Evolutionary conservation across 2,113 vertebrate species (phyloP), one percentile per base, ranked within the genome.

Genomic region (Xenotilapia flavipinnis): DNA sequence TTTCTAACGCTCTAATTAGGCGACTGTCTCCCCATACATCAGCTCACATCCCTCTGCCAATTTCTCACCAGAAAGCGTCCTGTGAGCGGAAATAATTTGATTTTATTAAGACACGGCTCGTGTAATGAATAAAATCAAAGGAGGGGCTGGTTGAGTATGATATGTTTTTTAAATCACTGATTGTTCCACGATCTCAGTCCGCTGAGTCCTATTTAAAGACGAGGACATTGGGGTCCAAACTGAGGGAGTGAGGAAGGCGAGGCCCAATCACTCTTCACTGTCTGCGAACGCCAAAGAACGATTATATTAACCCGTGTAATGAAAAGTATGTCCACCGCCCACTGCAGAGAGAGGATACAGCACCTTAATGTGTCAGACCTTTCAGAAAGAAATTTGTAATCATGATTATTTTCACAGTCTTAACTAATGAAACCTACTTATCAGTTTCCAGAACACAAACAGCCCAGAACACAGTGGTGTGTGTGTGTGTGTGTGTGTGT

Each of bases 1-100:
- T 99, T 99, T 99, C 97, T 98, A 97, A 98, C 93, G 93, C 96
- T 98, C 97, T 99, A 99, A 99, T 99, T 98, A 98, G 97, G 97
- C 97, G 97, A 98, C 96, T 93, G 94, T 98, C 97, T 98, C 97
- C 96, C 97, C 96, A 97, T 97, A 98, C 97, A 98, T 98, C 97
- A 97, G 97, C 97, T 96, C 96, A 97, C 97, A 98, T 98, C 96
- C 96, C 95, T 96, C 96, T 95, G 95, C 97, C 94, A 96, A 93
- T 96, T 96, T 95, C 94, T 95, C 95, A 94, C 86, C 87, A 95
- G 94, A 94, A 95, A 95, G 92, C 88, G 90, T 95, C 92, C 94
- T 94, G 95, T 81, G 90, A 95, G 94, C 93, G 93, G 95, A 96
- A 95, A 96, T 96, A 96, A 95, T 96, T 96, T 94, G 90, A 93